A percentile compares a stretch with the other conserved stretches of the same genome.
These are phyloP conservation scores for Nanorana parkeri DNA, from an alignment of 2,113 vertebrate genomes.

Conservation along the genomic window DNA sequence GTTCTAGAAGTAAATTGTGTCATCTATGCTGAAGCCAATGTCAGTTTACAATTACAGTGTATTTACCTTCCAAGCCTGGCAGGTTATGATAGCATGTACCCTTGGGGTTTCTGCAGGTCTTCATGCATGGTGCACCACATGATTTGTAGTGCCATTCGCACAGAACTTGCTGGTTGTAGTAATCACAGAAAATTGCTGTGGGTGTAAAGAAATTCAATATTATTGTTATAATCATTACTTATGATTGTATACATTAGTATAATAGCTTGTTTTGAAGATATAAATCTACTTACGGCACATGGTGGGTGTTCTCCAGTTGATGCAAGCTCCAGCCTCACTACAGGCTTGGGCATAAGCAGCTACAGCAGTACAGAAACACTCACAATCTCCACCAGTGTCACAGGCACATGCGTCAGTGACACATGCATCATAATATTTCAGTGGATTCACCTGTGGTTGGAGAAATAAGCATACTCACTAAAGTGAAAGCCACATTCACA, in stretches of 20 bases:
- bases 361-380: conserved; percentile 80
- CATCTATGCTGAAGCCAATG: background rate
- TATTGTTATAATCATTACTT: background rate
- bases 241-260: background rate
- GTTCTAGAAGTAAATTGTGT: too few relatives aligned
- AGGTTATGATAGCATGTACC: conserved; percentile 70
- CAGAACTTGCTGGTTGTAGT: conserved; percentile 68
- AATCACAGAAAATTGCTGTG: conserved; percentile 75
- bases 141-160: conserved; percentile 76
- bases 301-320: conserved; percentile 79
- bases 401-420: conserved; percentile 79
- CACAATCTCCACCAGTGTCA: conserved; percentile 79
- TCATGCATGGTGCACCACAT: conserved; percentile 72
- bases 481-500: too few relatives aligned
- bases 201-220: background rate
- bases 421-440: conserved; percentile 74
- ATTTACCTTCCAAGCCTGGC: conserved; percentile 72
- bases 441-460: conserved; percentile 67
- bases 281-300: conserved; percentile 77
- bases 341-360: conserved; percentile 80
- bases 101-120: conserved; percentile 73
- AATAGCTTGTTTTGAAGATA: background rate
- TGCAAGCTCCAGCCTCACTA: conserved; percentile 73
- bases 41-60: background rate
- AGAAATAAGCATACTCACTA: too few relatives aligned